Evolutionary conservation across 2,113 vertebrate species (phyloP), one percentile per base, ranked within the genome.

Genomic region (Oreocharis arfaki): DNA sequence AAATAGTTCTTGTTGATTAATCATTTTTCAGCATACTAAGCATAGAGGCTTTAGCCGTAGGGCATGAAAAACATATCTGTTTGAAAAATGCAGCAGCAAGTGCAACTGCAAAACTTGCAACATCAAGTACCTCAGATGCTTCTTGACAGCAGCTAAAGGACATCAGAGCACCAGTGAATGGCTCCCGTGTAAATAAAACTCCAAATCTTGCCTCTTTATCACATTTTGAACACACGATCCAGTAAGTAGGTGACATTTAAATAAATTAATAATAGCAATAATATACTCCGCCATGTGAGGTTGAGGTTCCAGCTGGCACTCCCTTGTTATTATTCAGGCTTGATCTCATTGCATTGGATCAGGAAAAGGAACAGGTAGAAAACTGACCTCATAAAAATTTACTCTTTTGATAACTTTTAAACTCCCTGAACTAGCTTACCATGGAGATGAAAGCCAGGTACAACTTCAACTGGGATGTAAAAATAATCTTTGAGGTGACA

Each of bases 271-370:
- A 60, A 44, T 9, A 44, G 37, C 14, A 77, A 11, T 11, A 60
- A 47, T 22, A 53, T 22, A 67, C 7, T 65, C 21, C 11, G 84
- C 4, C 7, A 39, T 0, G 0, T 10, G 7, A 6, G 8, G 55
- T 44, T 80, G 30, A 60, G 10, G 39, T 32, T 83, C 24, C 30
- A 88, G 37, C 24, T 75, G 33, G 55, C 13, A 27, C 21, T 9
- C 22, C 33, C 30, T n/a, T 52, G 26, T 26, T 52, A 10, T 22
- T 75, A 57, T 16, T 70, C 23, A 35, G 27, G 30, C 9, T 71
- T 2, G 0, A 70, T 30, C 23, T 82, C 74, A 55, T 1, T 4
- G 21, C 78, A 21, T 13, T 33, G 7, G 6, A 87, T 82, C 21
- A 47, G 30, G 30, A 75, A 78, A 81, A 70, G 12, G 14, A 86